Evolutionary conservation across 2,113 vertebrate species (phyloP).

Genomic region (Ceyx cyanopectus): DNA sequence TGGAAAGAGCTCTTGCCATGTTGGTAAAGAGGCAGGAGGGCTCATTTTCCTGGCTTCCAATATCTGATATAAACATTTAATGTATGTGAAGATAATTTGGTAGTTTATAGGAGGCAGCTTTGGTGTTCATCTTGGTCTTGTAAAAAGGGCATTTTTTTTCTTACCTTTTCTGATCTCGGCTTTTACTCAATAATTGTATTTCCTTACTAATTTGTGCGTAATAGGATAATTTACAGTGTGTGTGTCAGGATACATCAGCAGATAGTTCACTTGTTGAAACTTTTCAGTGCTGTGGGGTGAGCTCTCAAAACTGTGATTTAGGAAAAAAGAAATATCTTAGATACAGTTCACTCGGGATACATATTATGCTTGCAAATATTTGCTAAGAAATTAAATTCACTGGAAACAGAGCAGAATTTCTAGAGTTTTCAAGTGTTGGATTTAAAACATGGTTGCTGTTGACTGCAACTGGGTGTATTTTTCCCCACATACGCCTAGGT

Average conservation of each 20-base stretch:
- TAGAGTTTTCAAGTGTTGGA: not conserved
- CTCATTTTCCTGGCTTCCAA: not conserved
- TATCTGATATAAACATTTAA: rapidly evolving
- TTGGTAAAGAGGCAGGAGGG: not conserved
- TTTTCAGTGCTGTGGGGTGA: not conserved
- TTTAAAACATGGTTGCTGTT: not conserved
- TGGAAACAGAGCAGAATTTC: rapidly evolving
- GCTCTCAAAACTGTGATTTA: not conserved
- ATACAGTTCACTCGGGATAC: not conserved
- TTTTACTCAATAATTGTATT: not conserved
- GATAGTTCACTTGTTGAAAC: not conserved
- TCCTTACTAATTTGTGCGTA: not conserved
- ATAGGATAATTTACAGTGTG: not conserved
- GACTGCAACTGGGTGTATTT: not conserved
- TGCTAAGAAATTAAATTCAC: not conserved
- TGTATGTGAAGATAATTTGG: not conserved
- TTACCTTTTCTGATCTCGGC: not conserved
- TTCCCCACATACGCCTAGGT: not conserved
- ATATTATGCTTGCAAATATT: not conserved
- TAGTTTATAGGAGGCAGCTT: not conserved
- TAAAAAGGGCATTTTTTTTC: not conserved
- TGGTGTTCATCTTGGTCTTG: not conserved
- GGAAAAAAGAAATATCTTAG: not conserved
- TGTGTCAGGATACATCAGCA: not conserved
- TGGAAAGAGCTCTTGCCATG: not conserved